A percentile compares a stretch with the other conserved stretches of the same genome.
Conservation (phyloP, 2,888 invertebrate species). For the Dusona sp. region DNA sequence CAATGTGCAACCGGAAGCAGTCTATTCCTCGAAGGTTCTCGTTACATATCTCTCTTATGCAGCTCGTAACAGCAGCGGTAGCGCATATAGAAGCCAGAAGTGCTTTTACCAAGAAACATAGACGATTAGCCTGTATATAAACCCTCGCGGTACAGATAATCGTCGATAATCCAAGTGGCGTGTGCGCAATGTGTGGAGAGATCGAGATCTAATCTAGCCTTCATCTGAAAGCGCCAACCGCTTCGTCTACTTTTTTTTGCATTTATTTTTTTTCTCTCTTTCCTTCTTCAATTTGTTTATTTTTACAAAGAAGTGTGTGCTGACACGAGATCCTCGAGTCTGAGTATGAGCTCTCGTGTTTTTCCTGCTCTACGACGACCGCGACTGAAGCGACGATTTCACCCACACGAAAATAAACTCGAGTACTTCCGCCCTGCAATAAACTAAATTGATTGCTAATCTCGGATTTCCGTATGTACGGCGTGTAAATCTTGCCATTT, state of each 20-base stretch:
- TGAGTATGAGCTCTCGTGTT: slow-evolving; percentile 59
- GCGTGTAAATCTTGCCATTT: slow-evolving; percentile 23
- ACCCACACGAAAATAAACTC: slow-evolving; percentile 46
- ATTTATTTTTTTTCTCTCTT: slow-evolving; percentile 33
- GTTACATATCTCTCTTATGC: slow-evolving; percentile 23
- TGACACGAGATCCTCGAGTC: slow-evolving; percentile 47
- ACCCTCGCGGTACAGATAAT: slow-evolving; percentile 62
- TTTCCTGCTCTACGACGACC: slow-evolving; percentile 50
- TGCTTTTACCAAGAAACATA: slow-evolving; percentile 66
- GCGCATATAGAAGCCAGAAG: slow-evolving; percentile 50
- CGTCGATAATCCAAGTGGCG: slow-evolving; percentile 62
- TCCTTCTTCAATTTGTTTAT: slow-evolving; percentile 42
- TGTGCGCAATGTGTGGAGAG: slow-evolving; percentile 42
- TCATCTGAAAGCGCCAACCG: slow-evolving; percentile 65
- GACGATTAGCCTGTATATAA: slow-evolving; percentile 52
- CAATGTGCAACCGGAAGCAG: slow-evolving; percentile 63
- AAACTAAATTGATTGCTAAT: slow-evolving; percentile 61
- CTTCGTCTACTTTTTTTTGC: slow-evolving; percentile 53
- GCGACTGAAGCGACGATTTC: slow-evolving; percentile 42
- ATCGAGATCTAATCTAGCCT: slow-evolving; percentile 69
- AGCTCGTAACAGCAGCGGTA: slow-evolving; percentile 45
- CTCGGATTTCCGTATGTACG: slow-evolving; percentile 50
- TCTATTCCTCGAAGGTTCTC: slow-evolving; percentile 61
- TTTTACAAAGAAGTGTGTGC: slow-evolving; percentile 40
- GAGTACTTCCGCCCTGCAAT: slow-evolving; percentile 61